These are phyloP conservation scores for Liposcelis brunnea DNA, from an alignment of 2,888 invertebrate genomes.

Conservation along the genomic window DNA sequence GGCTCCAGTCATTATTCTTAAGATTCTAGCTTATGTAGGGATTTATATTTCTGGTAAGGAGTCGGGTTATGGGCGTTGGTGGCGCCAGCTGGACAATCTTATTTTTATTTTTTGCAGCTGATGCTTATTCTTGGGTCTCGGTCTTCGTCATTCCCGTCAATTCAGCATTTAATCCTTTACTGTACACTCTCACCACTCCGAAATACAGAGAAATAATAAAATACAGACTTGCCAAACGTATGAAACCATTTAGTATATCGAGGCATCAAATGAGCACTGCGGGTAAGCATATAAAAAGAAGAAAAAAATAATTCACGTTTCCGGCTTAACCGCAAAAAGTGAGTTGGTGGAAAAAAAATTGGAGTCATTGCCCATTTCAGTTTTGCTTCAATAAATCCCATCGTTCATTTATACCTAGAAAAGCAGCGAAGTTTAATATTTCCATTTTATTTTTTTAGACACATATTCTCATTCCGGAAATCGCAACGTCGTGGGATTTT, in stretches of 20 bases:
- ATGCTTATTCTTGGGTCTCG: slow-evolving; percentile 44
- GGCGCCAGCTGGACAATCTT: not conserved
- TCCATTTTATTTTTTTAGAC: too few relatives aligned
- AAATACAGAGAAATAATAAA: slow-evolving; percentile 32
- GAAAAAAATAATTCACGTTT: too few relatives aligned
- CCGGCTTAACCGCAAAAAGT: too few relatives aligned
- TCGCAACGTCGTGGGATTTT: not conserved
- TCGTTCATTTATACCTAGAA: too few relatives aligned
- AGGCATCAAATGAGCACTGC: too few relatives aligned
- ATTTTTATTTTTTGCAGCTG: slow-evolving; percentile 27
- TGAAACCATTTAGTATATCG: too few relatives aligned
- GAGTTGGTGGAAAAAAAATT: too few relatives aligned
- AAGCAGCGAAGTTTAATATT: too few relatives aligned
- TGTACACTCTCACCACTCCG: slow-evolving; percentile 50
- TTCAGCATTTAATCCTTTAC: slow-evolving; percentile 44
- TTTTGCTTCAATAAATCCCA: too few relatives aligned
- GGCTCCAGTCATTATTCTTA: slow-evolving; percentile 47
- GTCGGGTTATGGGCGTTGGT: not conserved
- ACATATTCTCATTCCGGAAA: not conserved
- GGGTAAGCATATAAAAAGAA: too few relatives aligned
- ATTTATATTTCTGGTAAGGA: slow-evolving; percentile 35
- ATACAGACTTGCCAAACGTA: slow-evolving; percentile 13
- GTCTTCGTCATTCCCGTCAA: slow-evolving; percentile 50
- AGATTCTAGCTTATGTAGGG: slow-evolving; percentile 38
- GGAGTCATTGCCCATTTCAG: too few relatives aligned